Evolutionary conservation across 2,113 vertebrate species (phyloP).

Genomic region (Syrrhaptes paradoxus): DNA sequence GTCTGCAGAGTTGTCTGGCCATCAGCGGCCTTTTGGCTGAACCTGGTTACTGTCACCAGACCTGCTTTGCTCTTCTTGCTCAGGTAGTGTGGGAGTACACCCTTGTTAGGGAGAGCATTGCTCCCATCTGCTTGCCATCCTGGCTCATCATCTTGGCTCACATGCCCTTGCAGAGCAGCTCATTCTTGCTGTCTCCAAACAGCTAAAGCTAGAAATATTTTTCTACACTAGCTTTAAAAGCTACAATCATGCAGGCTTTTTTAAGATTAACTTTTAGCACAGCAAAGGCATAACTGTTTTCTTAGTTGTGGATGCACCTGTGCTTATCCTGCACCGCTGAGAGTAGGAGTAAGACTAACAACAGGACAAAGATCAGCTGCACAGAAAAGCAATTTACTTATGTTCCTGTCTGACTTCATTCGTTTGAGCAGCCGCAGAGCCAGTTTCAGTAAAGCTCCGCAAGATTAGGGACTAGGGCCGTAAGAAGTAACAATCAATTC

Average conservation of each 20-base stretch:
- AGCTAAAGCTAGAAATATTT: neutral
- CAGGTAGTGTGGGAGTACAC: neutral
- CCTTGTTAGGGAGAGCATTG: neutral
- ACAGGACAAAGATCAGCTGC: neutral
- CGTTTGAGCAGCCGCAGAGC: neutral
- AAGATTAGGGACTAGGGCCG: neutral
- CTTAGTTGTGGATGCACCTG: neutral
- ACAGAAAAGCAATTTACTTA: neutral
- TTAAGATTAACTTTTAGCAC: neutral
- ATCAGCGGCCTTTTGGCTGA: neutral
- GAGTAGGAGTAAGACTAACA: neutral
- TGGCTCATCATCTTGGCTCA: neutral
- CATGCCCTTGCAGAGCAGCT: neutral
- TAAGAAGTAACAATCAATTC: neutral
- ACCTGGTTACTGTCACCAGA: neutral
- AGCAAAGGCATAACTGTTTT: neutral
- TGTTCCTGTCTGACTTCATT: neutral
- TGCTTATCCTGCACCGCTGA: accelerated
- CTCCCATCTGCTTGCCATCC: neutral
- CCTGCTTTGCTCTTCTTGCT: neutral
- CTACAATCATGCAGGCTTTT: neutral
- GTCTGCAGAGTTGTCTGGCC: neutral
- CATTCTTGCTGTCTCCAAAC: neutral
- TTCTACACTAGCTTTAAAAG: neutral
- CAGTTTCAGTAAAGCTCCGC: neutral